Base-by-base conservation (phyloP, 2,888 invertebrate genomes). In the Pyrrhosoma nymphula region DNA sequence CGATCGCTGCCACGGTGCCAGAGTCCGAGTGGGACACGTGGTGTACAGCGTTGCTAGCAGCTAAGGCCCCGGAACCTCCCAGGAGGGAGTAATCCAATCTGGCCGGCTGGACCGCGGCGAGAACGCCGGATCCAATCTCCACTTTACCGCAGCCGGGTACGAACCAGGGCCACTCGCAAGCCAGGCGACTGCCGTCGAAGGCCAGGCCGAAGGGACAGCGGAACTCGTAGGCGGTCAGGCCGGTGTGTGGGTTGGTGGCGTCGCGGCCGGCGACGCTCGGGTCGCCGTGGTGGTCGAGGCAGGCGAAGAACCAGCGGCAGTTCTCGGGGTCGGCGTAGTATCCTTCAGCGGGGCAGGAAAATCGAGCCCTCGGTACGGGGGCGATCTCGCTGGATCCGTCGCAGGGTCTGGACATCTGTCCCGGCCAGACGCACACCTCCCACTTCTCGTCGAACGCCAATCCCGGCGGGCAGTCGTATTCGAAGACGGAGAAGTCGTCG, bases 231-330 rank as follows among this genome's bases (percentile, higher is more conserved):
- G 98, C 98, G 0, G 98, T 97, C 95, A 97, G 96, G 16, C 95
- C 95, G 39, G 89, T 90, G 56, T 88, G 95, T 1, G 75, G 93
- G 60, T 93, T 69, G 39, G 95, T 95, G 3, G 97, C 97, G 95
- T 97, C 97, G 8, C 97, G 96, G 30, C 96, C 55, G 96, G 96
- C 95, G 96, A 97, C 96, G 96, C 97, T 97, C 1, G 89, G 95
- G 39, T 95, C 98, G 96, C 0, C 97, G 97, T 0, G 98, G 96
- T 98, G 98, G 96, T 98, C 98, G 95, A 98, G 97, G 96, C 98
- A 98, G 55, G 98, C 98, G 97, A 98, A 98, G 97, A 98, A 98
- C 98, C 98, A 98, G 95, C 98, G 98, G 96, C 98, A 98, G 97
- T 98, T 98, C 96, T 98, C 98, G 0, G 98, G 98, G 96, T 98